Evolutionary conservation across 1,140 invertebrate genomes (phyloP), one percentile per base, ranked within the genome.

Genomic region (Drosophila pseudoananassae): DNA sequence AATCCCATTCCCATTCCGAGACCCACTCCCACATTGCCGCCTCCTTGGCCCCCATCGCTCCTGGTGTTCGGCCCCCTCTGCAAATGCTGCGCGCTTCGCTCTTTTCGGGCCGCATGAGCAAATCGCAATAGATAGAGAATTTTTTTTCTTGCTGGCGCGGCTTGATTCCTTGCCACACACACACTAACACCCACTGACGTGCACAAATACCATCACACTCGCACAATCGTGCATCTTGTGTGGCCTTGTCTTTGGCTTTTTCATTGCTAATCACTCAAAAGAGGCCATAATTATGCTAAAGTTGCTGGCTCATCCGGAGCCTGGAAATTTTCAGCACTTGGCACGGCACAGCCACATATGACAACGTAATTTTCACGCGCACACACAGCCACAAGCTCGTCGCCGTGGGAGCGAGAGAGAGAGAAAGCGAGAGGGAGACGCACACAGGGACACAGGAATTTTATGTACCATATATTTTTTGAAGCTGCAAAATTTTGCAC

Each of bases 41-140:
- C 23, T 53, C 55, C 54, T 47, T 14, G 6, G n/a, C 49, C 49
- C 43, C 36, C 53, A 15, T 51, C 40, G 17, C 45, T 56, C 54
- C 31, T 55, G 31, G 12, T 43, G 25, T 7, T 27, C 5, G 25
- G 4, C 25, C 25, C 25, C 25, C 14, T 43, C n/a, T 43, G 27
- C 72, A 51, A 64, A 51, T 80, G 57, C 61, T 77, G 77, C 73
- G 78, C 68, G 70, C 74, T 87, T 75, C 69, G 82, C 82, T 85
- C 82, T 87, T 87, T 87, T 76, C 70, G 82, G 85, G 83, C 83
- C 79, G 80, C 87, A 87, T 85, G 82, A 90, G 73, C 87, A 90
- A 90, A 90, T 90, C 87, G 87, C 87, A 90, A 90, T 90, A 90
- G 87, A 90, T 90, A 90, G 87, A 90, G 87, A 90, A 90, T 90